phyloP scores from a whole-genome alignment of 2,888 invertebrate genomes.

The Catocala fraxini region DNA sequence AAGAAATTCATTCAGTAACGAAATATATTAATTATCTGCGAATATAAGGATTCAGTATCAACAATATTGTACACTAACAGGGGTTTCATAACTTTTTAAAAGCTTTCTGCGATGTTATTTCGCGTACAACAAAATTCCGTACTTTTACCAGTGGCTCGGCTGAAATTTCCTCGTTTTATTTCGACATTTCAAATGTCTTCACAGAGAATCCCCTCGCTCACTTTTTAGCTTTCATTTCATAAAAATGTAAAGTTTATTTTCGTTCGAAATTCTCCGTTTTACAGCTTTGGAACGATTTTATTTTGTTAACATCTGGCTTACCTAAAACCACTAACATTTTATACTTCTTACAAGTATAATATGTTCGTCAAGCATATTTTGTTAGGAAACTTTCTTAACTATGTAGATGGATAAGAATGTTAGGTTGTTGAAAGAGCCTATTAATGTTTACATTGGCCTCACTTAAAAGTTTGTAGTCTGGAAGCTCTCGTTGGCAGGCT shows the following conservation, averaged over 20 bases:
- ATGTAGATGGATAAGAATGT: slow-evolving; percentile 2
- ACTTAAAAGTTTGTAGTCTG: slow-evolving; percentile 4
- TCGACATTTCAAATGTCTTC: slow-evolving; percentile 30
- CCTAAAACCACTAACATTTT: slow-evolving; percentile 29
- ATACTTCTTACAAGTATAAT: slow-evolving; percentile 13
- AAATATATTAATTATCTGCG: background rate
- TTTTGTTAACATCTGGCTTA: slow-evolving; percentile 41
- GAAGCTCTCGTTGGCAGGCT: background rate
- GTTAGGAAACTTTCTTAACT: background rate
- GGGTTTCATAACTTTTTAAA: slow-evolving; percentile 34
- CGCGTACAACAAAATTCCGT: slow-evolving; percentile 11
- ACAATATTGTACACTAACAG: background rate
- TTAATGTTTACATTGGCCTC: slow-evolving; percentile 11
- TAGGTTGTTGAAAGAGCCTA: slow-evolving; percentile 19
- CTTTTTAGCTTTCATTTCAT: slow-evolving; percentile 38
- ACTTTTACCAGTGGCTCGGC: slow-evolving; percentile 4
- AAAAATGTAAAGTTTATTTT: slow-evolving; percentile 47
- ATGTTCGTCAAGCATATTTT: too few species aligned
- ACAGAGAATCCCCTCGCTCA: slow-evolving; percentile 20
- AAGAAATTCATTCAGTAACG: background rate
- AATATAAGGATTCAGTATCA: background rate
- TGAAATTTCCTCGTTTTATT: slow-evolving; percentile 21
- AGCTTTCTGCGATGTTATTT: slow-evolving; percentile 26
- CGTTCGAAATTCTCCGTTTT: slow-evolving; percentile 38
- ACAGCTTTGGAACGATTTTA: slow-evolving; percentile 31